Evolutionary conservation across 2,797 vertebrate genomes (phyloP).

Genomic region (Epinephelus awoara): DNA sequence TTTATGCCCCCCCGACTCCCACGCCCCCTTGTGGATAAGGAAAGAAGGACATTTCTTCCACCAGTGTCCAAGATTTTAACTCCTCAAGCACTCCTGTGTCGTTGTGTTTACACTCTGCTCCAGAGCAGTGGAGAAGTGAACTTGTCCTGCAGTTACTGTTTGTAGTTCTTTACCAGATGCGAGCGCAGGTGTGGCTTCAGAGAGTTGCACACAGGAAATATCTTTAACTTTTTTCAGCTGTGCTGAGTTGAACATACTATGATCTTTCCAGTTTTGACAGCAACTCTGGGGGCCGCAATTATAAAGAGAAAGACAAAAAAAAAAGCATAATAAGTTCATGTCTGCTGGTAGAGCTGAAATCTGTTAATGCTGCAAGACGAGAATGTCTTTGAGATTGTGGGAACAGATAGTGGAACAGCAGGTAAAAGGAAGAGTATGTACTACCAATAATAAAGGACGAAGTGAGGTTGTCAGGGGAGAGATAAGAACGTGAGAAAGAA

Average conservation of each 20-base stretch:
- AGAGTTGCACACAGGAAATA: conserved; percentile 5
- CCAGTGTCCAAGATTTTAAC: neutral
- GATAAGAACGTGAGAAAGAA: conserved; percentile 35
- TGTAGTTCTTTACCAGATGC: conserved; percentile 19
- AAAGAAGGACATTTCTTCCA: neutral
- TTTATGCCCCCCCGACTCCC: neutral
- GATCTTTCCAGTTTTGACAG: neutral
- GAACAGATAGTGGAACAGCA: neutral
- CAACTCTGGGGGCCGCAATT: neutral
- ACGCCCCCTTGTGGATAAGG: neutral
- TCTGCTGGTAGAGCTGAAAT: neutral
- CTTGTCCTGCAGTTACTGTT: neutral
- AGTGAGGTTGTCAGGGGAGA: conserved; percentile 8
- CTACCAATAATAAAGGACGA: conserved; percentile 14
- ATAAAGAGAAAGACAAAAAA: neutral
- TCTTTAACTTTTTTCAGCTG: neutral
- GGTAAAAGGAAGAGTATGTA: conserved; percentile 7
- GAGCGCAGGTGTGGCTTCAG: neutral
- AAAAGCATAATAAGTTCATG: neutral
- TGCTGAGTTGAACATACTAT: neutral
- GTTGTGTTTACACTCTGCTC: neutral
- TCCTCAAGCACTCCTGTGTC: neutral
- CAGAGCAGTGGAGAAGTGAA: neutral
- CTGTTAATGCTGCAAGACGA: neutral
- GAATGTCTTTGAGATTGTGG: neutral